Evolutionary conservation across 2,888 invertebrate genomes (phyloP).

Genomic region (Drosophila basisetae): DNA sequence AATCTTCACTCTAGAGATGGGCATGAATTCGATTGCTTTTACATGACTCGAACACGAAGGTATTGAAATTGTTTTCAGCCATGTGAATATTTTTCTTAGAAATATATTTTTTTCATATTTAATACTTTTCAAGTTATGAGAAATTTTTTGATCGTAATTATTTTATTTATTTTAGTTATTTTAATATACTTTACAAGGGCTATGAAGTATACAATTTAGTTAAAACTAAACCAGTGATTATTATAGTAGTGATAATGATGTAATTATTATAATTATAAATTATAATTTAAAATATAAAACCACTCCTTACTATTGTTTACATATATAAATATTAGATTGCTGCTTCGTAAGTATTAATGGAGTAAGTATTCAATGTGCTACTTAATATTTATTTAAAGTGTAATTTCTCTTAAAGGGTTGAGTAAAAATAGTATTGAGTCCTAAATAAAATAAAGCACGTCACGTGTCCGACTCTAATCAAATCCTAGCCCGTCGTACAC

Average conservation of each 20-base stretch:
- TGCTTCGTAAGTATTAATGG: not conserved
- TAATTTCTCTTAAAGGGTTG: not conserved
- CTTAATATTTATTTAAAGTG: not conserved
- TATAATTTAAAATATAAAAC: not conserved
- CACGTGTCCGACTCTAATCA: slow-evolving; percentile 1
- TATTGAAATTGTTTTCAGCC: not conserved
- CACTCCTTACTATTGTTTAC: not conserved
- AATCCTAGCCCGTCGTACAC: not conserved
- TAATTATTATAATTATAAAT: not conserved
- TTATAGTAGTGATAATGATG: too few species aligned
- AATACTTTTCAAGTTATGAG: not conserved
- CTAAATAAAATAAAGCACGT: not conserved
- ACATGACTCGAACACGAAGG: not conserved
- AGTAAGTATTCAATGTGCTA: not conserved
- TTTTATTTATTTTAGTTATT: not conserved
- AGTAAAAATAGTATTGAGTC: not conserved
- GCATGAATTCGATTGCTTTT: not conserved
- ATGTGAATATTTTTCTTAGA: not conserved
- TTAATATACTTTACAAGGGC: not conserved
- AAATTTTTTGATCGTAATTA: not conserved
- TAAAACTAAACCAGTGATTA: not conserved
- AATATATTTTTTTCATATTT: not conserved
- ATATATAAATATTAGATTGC: not conserved
- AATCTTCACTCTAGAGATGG: slow-evolving; percentile 11
- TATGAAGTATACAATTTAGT: not conserved